phyloP scores from a whole-genome alignment of 2,888 invertebrate species.

The Hydriomena furcata region DNA sequence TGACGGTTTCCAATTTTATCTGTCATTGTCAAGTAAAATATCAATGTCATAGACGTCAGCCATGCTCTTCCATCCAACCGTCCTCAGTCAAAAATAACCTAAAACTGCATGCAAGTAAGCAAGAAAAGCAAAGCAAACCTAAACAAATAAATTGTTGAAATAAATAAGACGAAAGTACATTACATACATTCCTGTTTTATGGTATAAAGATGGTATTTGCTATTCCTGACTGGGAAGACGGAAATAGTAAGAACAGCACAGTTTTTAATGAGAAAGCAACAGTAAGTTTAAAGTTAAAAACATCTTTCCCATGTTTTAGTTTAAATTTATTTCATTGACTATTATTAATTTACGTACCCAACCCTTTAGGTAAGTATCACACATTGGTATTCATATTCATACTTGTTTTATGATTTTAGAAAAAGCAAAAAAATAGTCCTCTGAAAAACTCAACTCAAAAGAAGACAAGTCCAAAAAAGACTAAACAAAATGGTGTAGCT shows the following conservation, averaged over 20 bases:
- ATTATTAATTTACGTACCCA: no score
- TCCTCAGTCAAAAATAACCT: background rate
- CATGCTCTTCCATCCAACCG: no score
- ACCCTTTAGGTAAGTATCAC: no score
- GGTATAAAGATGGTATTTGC: slow-evolving; percentile 39
- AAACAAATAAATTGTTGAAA: background rate
- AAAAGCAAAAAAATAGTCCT: slow-evolving; percentile 4
- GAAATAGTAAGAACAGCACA: slow-evolving; percentile 35
- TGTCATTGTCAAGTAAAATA: background rate
- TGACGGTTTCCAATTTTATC: background rate
- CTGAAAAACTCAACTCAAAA: slow-evolving; percentile 8
- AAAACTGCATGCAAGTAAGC: background rate
- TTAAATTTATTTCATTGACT: no score
- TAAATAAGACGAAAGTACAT: no score
- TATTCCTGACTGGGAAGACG: slow-evolving; percentile 47
- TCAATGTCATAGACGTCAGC: background rate
- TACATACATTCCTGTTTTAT: no score
- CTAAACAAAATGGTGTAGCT: slow-evolving; percentile 8
- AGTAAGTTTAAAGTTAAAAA: slow-evolving; percentile 18
- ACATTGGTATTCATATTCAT: no score
- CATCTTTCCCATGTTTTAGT: no score
- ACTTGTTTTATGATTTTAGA: slow-evolving; percentile 2
- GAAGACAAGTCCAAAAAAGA: background rate
- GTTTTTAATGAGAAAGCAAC: slow-evolving; percentile 24
- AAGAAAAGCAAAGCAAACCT: background rate